These are phyloP conservation scores for Orycteropus afer DNA, from an alignment of 2,113 vertebrate genomes.

Conservation along the genomic window DNA sequence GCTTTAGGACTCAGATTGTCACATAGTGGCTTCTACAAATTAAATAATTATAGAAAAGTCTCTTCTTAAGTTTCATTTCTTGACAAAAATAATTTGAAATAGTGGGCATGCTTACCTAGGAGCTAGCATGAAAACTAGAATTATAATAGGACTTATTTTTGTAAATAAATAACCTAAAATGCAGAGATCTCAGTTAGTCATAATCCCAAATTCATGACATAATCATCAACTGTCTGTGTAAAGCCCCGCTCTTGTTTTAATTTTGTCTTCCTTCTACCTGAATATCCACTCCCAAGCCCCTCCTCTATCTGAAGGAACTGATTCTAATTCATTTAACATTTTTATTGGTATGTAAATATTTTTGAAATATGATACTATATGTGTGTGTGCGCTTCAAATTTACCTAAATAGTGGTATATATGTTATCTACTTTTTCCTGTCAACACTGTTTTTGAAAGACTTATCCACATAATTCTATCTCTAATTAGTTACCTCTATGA, in stretches of 20 bases:
- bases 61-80: not conserved
- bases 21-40: slow-evolving; percentile 8
- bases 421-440: not conserved
- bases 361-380: not conserved
- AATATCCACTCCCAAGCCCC: not conserved
- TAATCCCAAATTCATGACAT: not conserved
- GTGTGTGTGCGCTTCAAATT: not conserved
- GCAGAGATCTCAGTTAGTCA: not conserved
- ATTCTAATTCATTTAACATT: not conserved
- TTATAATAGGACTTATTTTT: not conserved
- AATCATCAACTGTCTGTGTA: not conserved
- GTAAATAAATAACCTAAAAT: not conserved
- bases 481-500: not conserved
- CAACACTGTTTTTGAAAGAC: not conserved
- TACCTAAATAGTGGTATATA: not conserved
- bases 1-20: not conserved
- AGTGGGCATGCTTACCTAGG: not conserved
- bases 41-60: slow-evolving; percentile 13
- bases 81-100: slow-evolving; percentile 20
- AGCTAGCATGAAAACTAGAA: not conserved
- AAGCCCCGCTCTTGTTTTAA: not conserved
- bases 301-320: not conserved
- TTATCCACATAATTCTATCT: not conserved
- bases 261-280: not conserved
- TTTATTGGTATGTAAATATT: not conserved